Evolutionary conservation across 2,888 invertebrate species (phyloP).

Genomic region (Habroteleia sp.): DNA sequence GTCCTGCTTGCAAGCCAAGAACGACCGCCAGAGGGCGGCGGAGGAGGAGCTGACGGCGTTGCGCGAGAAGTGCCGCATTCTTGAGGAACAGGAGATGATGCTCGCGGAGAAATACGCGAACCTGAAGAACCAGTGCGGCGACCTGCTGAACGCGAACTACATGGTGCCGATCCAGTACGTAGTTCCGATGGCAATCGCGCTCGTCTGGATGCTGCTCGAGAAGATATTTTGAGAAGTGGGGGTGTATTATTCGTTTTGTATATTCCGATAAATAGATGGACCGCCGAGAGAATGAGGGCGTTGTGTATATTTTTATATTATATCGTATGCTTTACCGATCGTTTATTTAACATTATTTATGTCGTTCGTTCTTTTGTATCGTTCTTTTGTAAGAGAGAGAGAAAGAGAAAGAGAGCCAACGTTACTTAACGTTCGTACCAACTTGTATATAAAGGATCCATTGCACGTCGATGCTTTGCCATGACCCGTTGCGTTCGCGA

Average conservation of each 20-base stretch:
- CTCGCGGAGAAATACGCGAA: slow-evolving; percentile 84
- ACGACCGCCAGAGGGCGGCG: background rate
- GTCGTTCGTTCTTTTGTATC: slow-evolving; percentile 16
- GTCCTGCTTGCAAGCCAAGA: background rate
- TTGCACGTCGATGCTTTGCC: slow-evolving; percentile 41
- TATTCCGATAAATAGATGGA: slow-evolving; percentile 24
- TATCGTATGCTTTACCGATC: slow-evolving; percentile 17
- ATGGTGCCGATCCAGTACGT: slow-evolving; percentile 84
- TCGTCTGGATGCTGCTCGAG: slow-evolving; percentile 84
- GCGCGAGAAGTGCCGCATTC: slow-evolving; percentile 87
- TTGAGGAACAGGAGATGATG: slow-evolving; percentile 84
- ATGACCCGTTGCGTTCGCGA: slow-evolving; percentile 16
- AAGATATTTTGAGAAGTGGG: slow-evolving; percentile 75
- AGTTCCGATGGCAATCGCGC: slow-evolving; percentile 83
- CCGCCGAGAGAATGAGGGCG: background rate
- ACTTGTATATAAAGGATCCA: slow-evolving; percentile 30
- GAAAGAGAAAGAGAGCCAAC: too few relatives aligned
- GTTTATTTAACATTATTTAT: slow-evolving; percentile 38
- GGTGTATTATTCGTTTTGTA: slow-evolving; percentile 17
- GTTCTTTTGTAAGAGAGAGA: slow-evolving; percentile 34
- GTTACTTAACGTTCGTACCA: slow-evolving; percentile 26
- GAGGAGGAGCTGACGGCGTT: slow-evolving; percentile 36
- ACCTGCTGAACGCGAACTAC: slow-evolving; percentile 83
- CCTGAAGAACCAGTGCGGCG: slow-evolving; percentile 84
- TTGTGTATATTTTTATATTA: slow-evolving; percentile 46